These are phyloP conservation scores for Gymnoscopelus microlampas DNA, from an alignment of 2,797 vertebrate genomes.

Conservation along the genomic window DNA sequence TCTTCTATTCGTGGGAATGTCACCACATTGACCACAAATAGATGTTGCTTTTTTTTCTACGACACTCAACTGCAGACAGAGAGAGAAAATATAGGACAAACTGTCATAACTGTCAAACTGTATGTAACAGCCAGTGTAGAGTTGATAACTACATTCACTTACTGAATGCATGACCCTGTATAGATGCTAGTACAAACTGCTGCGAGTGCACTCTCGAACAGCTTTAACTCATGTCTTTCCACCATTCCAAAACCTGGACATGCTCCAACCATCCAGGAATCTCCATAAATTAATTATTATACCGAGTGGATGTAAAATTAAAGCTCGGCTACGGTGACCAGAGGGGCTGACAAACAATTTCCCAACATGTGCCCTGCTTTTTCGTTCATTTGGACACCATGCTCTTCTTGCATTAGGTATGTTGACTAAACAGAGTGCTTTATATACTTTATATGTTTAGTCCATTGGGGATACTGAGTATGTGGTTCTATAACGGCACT, in stretches of 20 bases:
- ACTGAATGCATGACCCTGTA: slow-evolving; percentile 30
- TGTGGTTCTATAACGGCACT: slow-evolving; percentile 7
- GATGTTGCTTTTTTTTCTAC: slow-evolving; percentile 12
- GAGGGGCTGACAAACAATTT: slow-evolving; percentile 25
- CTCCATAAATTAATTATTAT: slow-evolving; percentile 59
- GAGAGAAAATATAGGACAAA: slow-evolving; percentile 52
- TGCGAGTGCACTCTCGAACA: slow-evolving; percentile 23
- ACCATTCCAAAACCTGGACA: slow-evolving; percentile 27
- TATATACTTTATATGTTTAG: background rate
- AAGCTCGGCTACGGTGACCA: slow-evolving; percentile 28
- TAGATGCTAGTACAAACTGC: slow-evolving; percentile 23
- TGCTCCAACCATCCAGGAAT: slow-evolving; percentile 36
- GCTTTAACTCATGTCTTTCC: slow-evolving; percentile 22
- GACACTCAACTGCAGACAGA: slow-evolving; percentile 37
- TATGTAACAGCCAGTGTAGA: slow-evolving; percentile 23
- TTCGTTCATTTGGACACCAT: slow-evolving; percentile 14
- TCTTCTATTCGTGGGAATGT: slow-evolving; percentile 28
- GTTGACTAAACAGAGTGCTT: background rate
- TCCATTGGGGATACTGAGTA: too few species aligned
- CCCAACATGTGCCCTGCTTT: background rate
- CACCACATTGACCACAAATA: slow-evolving; percentile 2
- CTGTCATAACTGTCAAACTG: slow-evolving; percentile 41
- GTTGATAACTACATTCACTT: slow-evolving; percentile 34
- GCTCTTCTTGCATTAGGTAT: background rate
- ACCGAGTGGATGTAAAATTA: slow-evolving; percentile 30